Percentiles rank a stretch among this genome's conserved stretches.
These are phyloP conservation scores for Lepilemur septentrionalis DNA, from an alignment of 2,797 vertebrate genomes.

Conservation along the genomic window DNA sequence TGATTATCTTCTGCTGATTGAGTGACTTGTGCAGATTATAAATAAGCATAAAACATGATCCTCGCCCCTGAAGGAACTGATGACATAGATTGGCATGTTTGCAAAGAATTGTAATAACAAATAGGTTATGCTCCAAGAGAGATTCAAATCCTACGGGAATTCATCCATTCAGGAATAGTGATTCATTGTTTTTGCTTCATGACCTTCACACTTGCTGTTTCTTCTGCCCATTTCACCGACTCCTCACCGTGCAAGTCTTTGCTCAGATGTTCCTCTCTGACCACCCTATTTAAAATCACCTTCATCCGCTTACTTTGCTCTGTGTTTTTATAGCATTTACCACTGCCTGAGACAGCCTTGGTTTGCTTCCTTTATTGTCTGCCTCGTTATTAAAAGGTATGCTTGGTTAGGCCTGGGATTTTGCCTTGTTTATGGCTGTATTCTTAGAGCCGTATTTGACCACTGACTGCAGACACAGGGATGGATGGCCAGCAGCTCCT, in stretches of 20 bases:
- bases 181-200: not conserved
- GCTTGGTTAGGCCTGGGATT: not conserved
- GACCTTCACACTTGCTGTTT: not conserved
- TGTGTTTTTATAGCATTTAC: not conserved
- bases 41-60: constrained; percentile 12
- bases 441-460: not conserved
- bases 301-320: not conserved
- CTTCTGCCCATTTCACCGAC: rapidly evolving
- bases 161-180: no score
- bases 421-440: not conserved
- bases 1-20: constrained; percentile 34
- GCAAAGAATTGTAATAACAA: not conserved
- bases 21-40: constrained; percentile 33
- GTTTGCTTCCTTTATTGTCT: not conserved
- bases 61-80: not conserved
- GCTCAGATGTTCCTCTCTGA: not conserved
- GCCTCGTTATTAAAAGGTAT: not conserved
- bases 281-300: not conserved
- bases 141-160: not conserved
- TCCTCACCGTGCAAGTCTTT: not conserved
- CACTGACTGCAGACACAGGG: not conserved
- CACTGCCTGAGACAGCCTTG: not conserved
- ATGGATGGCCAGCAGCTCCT: not conserved
- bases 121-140: not conserved
- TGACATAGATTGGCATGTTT: constrained; percentile 8